Evolutionary conservation across 2,888 invertebrate species (phyloP).

Genomic region (Oscheius onirici): DNA sequence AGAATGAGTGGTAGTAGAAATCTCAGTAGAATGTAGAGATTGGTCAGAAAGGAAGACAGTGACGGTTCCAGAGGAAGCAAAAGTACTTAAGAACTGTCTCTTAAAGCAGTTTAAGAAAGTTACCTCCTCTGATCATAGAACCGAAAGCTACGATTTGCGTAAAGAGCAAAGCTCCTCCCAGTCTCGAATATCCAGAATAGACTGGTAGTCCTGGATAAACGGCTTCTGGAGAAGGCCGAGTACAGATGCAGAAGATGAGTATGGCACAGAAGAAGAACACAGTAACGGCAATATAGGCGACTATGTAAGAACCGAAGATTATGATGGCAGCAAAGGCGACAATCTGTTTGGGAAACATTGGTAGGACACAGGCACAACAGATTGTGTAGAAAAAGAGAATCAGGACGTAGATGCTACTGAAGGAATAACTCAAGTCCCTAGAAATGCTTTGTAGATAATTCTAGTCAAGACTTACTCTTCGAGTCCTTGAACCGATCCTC

Average conservation of each 20-base stretch:
- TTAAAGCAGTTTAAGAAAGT: neutral
- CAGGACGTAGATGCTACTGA: neutral
- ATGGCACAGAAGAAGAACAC: neutral
- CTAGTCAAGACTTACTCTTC: neutral
- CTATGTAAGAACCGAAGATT: neutral
- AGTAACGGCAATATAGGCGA: neutral
- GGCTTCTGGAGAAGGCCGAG: neutral
- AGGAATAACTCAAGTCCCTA: neutral
- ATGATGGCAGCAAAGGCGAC: neutral
- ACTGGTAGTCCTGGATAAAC: neutral
- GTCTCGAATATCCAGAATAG: conserved; percentile 6
- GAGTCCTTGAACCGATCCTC: neutral
- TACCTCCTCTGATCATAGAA: conserved; percentile 2
- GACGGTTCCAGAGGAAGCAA: neutral
- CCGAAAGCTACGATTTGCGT: neutral
- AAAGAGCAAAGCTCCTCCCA: conserved; percentile 10
- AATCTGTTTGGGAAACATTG: neutral
- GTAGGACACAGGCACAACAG: neutral
- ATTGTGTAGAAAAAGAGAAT: neutral
- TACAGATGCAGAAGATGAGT: conserved; percentile 3
- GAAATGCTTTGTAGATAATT: neutral
- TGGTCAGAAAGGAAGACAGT: neutral
- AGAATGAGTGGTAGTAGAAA: conserved; percentile 1
- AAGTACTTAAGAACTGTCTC: neutral
- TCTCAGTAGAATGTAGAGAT: conserved; percentile 4